phyloP scores from a whole-genome alignment of 2,888 invertebrate genomes.

The Pinctada fucata region DNA sequence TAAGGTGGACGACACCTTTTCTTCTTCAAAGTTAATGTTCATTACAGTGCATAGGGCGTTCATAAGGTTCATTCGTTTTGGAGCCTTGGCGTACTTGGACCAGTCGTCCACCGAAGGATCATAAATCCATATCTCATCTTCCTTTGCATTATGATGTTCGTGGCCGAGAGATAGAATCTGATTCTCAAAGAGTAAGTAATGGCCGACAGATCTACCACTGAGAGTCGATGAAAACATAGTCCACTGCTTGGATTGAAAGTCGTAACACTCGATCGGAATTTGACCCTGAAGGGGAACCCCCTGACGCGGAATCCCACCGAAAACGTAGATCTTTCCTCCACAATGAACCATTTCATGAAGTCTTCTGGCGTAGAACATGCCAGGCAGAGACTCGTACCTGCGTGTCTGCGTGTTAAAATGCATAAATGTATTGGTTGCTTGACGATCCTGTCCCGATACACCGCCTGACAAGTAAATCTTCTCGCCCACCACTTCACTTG shows the following conservation, averaged over 20 bases:
- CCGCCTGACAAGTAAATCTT: constrained; percentile 74
- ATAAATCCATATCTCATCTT: constrained; percentile 75
- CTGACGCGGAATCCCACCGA: constrained; percentile 74
- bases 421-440: constrained; percentile 68
- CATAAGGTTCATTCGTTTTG: constrained; percentile 71
- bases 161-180: constrained; percentile 73
- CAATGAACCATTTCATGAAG: constrained; percentile 74
- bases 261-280: constrained; percentile 74
- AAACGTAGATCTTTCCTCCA: constrained; percentile 67
- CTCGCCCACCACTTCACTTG: constrained; percentile 62
- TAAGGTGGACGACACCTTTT: constrained; percentile 69
- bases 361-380: constrained; percentile 73
- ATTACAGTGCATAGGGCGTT: constrained; percentile 70
- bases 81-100: constrained; percentile 71
- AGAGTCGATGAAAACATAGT: constrained; percentile 73
- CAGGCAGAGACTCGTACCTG: constrained; percentile 67
- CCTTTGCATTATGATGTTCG: constrained; percentile 74
- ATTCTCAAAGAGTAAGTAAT: constrained; percentile 70
- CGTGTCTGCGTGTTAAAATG: constrained; percentile 65
- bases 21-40: constrained; percentile 72
- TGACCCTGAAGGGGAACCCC: constrained; percentile 72
- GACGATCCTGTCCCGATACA: constrained; percentile 68
- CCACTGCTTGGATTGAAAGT: constrained; percentile 72
- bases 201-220: constrained; percentile 75
- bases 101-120: constrained; percentile 68